phyloP scores from a whole-genome alignment of 2,797 vertebrate genomes.

The Hozukius guyotensis region DNA sequence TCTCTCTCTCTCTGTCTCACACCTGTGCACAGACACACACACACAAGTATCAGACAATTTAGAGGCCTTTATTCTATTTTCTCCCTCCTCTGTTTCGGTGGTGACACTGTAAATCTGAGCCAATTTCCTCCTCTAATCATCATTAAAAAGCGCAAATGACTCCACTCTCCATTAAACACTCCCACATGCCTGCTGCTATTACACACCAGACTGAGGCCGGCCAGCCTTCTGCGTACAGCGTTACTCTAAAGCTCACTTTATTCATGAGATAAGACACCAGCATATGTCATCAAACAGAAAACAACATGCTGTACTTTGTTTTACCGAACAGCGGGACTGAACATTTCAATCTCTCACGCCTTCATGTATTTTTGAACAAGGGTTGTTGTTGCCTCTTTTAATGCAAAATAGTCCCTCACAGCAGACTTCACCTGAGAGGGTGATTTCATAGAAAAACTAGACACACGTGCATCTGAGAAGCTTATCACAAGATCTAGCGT shows the following conservation, averaged over 20 bases:
- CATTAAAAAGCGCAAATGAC: conserved; percentile 92
- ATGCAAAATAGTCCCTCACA: conserved; percentile 12
- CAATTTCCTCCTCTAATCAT: conserved; percentile 98
- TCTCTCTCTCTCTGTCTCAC: conserved; percentile 58
- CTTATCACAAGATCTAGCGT: not conserved
- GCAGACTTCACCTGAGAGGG: conserved; percentile 1
- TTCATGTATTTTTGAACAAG: conserved; percentile 3
- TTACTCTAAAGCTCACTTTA: conserved; percentile 37
- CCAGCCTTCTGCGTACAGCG: conserved; percentile 11
- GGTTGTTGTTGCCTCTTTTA: conserved; percentile 8
- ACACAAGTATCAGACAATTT: conserved; percentile 88
- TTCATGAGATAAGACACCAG: conserved; percentile 23
- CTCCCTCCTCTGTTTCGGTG: conserved; percentile 82
- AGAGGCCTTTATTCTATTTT: conserved; percentile 85
- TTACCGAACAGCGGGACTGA: conserved; percentile 9
- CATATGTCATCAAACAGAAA: conserved; percentile 40
- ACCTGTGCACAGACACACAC: conserved; percentile 44
- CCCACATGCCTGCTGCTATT: conserved; percentile 76
- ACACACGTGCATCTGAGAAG: not conserved
- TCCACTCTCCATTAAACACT: conserved; percentile 92
- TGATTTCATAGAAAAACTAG: conserved; percentile 1
- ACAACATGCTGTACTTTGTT: conserved; percentile 24
- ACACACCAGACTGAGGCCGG: conserved; percentile 36
- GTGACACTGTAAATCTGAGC: conserved; percentile 97
- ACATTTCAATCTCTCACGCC: conserved; percentile 27